Evolutionary conservation across 2,113 vertebrate species (phyloP).

Genomic region (Hirundichthys speculiger): DNA sequence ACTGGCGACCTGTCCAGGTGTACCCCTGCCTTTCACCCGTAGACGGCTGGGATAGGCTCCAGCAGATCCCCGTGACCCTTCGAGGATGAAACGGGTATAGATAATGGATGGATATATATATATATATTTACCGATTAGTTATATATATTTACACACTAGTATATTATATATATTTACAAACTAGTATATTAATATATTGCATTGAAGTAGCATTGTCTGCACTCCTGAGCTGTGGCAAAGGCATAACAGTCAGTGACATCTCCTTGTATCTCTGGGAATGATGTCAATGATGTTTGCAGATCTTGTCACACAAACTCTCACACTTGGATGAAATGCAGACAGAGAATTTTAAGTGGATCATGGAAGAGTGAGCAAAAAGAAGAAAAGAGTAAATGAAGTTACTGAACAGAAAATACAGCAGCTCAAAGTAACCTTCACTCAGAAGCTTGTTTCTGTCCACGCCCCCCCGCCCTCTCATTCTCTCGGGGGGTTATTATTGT

Average conservation of each 20-base stretch:
- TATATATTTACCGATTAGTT: too few species aligned
- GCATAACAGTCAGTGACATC: slow-evolving; percentile 30
- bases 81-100: too few species aligned
- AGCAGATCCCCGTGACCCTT: too few species aligned
- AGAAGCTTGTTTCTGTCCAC: slow-evolving; percentile 5
- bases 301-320: slow-evolving; percentile 50
- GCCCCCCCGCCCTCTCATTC: slow-evolving; percentile 27
- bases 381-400: slow-evolving; percentile 7
- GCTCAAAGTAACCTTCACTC: slow-evolving; percentile 32
- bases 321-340: slow-evolving; percentile 46
- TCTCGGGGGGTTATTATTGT: slow-evolving; percentile 72
- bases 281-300: slow-evolving; percentile 52
- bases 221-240: slow-evolving; percentile 20
- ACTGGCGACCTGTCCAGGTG: too few species aligned
- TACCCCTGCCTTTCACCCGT: too few species aligned
- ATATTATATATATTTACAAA: too few species aligned
- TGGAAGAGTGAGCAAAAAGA: not conserved
- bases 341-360: slow-evolving; percentile 59
- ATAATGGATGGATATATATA: too few species aligned
- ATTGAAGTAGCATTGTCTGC: not conserved
- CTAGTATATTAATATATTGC: too few species aligned
- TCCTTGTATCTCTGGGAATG: slow-evolving; percentile 8
- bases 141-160: too few species aligned
- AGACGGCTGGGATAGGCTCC: too few species aligned
- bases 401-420: slow-evolving; percentile 14